Conservation (phyloP, 1,140 invertebrate genomes). For the Heliothis virescens region DNA sequence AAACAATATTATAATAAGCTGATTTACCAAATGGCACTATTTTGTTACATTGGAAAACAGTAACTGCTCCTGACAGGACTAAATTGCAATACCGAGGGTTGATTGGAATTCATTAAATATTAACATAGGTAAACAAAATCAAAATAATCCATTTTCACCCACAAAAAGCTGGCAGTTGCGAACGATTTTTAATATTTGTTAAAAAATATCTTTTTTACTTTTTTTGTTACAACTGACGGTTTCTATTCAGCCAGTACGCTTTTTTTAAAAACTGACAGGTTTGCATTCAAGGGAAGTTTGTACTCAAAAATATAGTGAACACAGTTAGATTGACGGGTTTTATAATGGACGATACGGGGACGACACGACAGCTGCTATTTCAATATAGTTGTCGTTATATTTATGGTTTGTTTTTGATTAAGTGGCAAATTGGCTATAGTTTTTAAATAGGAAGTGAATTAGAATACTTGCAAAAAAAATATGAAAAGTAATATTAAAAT, state of each 20-base stretch:
- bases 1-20: too few species aligned
- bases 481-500: too few species aligned
- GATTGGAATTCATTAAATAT: not conserved
- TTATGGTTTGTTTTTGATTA: too few species aligned
- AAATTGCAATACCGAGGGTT: not conserved
- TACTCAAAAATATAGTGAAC: constrained; percentile 37
- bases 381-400: too few species aligned
- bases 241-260: constrained; percentile 31
- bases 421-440: not conserved
- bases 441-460: not conserved
- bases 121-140: constrained; percentile 5
- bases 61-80: not conserved
- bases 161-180: not conserved
- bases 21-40: too few species aligned
- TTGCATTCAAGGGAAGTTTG: constrained; percentile 38
- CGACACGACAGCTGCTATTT: constrained; percentile 2
- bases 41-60: not conserved
- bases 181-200: constrained; percentile 1
- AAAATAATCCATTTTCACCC: not conserved
- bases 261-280: constrained; percentile 41
- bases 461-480: not conserved
- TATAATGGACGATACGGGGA: not conserved
- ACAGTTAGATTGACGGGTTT: constrained; percentile 25
- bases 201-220: constrained; percentile 9
- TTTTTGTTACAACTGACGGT: constrained; percentile 30